Evolutionary conservation across 2,113 vertebrate genomes (phyloP).

Genomic region (Macroglossus sobrinus): DNA sequence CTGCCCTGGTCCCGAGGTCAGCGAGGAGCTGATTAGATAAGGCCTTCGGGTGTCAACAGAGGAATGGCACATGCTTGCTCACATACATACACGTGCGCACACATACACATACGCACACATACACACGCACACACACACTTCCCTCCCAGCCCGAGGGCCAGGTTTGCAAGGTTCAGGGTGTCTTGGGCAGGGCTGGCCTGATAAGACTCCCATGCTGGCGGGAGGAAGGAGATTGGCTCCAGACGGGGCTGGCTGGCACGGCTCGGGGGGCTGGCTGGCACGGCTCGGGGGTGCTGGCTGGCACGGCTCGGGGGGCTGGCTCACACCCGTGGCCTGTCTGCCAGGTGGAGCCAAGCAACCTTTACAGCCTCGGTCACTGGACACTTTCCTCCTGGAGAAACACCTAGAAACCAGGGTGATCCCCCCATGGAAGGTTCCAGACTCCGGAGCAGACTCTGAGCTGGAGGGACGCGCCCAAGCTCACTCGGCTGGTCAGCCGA

Average conservation of each 20-base stretch:
- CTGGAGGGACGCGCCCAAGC: not conserved
- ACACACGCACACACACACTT: not conserved
- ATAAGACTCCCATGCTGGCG: not conserved
- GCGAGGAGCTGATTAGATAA: not conserved
- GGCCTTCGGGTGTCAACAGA: not conserved
- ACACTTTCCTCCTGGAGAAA: not conserved
- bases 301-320: not conserved
- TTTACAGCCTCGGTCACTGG: not conserved
- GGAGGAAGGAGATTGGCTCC: not conserved
- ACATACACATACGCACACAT: not conserved
- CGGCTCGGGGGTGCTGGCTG: too few species aligned
- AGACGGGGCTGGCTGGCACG: not conserved
- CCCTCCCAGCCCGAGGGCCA: not conserved
- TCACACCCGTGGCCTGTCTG: not conserved
- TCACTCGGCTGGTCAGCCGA: rapidly evolving
- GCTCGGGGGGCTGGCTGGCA: not conserved
- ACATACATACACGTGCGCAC: not conserved
- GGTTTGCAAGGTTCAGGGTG: not conserved
- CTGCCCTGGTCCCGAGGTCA: not conserved
- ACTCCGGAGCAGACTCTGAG: not conserved
- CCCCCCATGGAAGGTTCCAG: not conserved
- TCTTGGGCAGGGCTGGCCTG: not conserved
- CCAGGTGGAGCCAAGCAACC: not conserved
- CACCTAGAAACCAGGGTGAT: not conserved
- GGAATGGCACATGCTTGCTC: rapidly evolving